Conservation (phyloP, 2,113 vertebrate species). For the Colius striatus region DNA sequence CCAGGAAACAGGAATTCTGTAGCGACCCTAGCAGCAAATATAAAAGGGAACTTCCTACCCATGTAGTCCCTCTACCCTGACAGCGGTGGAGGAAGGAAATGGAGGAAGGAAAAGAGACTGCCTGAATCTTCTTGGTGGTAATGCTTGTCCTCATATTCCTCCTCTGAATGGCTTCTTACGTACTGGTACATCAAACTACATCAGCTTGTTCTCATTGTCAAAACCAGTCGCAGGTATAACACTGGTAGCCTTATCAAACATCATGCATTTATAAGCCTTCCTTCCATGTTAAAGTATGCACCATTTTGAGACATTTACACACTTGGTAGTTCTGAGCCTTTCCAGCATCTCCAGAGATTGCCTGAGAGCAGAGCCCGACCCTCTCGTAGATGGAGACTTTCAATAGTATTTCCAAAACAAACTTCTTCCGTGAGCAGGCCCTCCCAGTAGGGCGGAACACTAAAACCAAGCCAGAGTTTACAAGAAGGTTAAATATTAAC, state of each 20-base stretch:
- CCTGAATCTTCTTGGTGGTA: not conserved
- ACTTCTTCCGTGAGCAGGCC: not conserved
- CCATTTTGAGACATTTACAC: not conserved
- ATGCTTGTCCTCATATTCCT: not conserved
- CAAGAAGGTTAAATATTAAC: conserved; percentile 50
- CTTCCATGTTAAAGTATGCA: not conserved
- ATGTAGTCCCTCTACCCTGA: not conserved
- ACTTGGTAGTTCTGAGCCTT: not conserved
- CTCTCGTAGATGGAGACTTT: not conserved
- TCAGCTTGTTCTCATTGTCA: not conserved
- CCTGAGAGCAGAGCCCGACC: not conserved
- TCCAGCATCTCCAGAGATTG: not conserved
- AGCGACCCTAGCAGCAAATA: not conserved
- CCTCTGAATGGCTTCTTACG: not conserved
- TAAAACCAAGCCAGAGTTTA: conserved; percentile 26
- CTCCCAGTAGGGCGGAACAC: not conserved
- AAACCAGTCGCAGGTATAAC: not conserved
- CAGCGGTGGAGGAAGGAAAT: not conserved
- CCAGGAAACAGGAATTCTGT: not conserved
- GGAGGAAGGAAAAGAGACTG: not conserved
- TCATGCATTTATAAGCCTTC: not conserved
- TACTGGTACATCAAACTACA: not conserved
- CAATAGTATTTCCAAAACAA: not conserved
- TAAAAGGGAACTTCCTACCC: not conserved
- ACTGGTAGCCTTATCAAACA: not conserved